Conservation (phyloP, 2,888 invertebrate genomes). For the Caenorhabditis sp. region DNA sequence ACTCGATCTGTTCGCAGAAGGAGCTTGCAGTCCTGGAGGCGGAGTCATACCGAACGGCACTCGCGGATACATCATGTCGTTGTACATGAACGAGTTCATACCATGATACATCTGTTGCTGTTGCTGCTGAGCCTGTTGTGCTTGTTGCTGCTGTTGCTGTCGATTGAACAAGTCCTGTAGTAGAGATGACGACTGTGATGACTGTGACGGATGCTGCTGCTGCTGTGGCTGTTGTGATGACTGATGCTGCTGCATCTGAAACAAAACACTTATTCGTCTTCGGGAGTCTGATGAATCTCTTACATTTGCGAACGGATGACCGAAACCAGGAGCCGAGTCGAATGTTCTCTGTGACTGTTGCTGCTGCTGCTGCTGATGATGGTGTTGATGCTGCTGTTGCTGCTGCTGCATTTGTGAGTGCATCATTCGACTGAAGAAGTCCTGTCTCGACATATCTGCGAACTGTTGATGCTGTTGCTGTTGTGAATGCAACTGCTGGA, state of each 20-base stretch:
- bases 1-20: constrained; percentile 22
- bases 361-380: neutral
- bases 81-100: constrained; percentile 39
- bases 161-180: constrained; percentile 49
- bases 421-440: constrained; percentile 21
- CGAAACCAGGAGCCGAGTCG: neutral
- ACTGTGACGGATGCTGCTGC: constrained; percentile 39
- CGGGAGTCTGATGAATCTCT: too few relatives aligned
- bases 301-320: constrained; percentile 24
- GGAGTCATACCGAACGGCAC: constrained; percentile 52
- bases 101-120: constrained; percentile 45
- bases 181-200: constrained; percentile 39
- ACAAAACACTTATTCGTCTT: neutral
- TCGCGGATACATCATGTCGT: constrained; percentile 31
- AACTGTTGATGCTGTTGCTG: constrained; percentile 29
- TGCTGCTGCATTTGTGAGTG: neutral
- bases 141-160: constrained; percentile 41
- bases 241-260: constrained; percentile 51
- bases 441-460: constrained; percentile 2
- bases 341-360: constrained; percentile 1
- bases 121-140: constrained; percentile 41
- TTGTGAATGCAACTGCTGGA: constrained; percentile 34
- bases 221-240: constrained; percentile 25
- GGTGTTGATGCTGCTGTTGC: neutral
- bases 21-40: constrained; percentile 45